A percentile compares a stretch with the other conserved stretches of the same genome.
Evolutionary conservation across 2,113 vertebrate species (phyloP).

Genomic region (Melozone crissalis): DNA sequence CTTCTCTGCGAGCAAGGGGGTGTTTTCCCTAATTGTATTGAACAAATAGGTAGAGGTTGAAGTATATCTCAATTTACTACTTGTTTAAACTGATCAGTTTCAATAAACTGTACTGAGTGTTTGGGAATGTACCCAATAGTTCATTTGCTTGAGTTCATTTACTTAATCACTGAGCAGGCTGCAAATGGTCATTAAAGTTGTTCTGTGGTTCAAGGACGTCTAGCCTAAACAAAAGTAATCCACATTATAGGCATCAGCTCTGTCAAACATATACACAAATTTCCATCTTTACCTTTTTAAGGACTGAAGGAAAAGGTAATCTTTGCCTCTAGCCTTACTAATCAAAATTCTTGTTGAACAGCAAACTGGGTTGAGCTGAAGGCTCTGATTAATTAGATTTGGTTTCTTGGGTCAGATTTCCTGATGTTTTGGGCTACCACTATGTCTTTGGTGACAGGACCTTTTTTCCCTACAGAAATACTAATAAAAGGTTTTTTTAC

Average conservation of each 20-base stretch:
- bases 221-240: conserved; percentile 1
- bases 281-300: neutral
- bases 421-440: neutral
- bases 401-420: neutral
- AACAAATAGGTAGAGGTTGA: conserved; percentile 57
- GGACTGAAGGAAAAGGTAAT: neutral
- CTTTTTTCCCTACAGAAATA: neutral
- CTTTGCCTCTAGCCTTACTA: neutral
- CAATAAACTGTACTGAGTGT: conserved; percentile 66
- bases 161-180: conserved; percentile 6
- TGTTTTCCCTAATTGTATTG: conserved; percentile 77
- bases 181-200: conserved; percentile 14
- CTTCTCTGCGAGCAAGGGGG: conserved; percentile 50
- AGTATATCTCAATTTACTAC: conserved; percentile 78
- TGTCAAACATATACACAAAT: neutral
- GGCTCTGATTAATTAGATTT: neutral
- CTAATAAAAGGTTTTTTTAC: neutral
- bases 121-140: conserved; percentile 50
- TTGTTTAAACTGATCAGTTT: conserved; percentile 76
- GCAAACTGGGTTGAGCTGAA: neutral
- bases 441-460: neutral
- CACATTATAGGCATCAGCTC: neutral
- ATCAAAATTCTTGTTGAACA: neutral
- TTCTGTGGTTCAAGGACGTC: neutral
- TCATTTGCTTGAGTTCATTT: conserved; percentile 12